Evolutionary conservation across 2,797 vertebrate genomes (phyloP).

Genomic region (Acomys russatus): DNA sequence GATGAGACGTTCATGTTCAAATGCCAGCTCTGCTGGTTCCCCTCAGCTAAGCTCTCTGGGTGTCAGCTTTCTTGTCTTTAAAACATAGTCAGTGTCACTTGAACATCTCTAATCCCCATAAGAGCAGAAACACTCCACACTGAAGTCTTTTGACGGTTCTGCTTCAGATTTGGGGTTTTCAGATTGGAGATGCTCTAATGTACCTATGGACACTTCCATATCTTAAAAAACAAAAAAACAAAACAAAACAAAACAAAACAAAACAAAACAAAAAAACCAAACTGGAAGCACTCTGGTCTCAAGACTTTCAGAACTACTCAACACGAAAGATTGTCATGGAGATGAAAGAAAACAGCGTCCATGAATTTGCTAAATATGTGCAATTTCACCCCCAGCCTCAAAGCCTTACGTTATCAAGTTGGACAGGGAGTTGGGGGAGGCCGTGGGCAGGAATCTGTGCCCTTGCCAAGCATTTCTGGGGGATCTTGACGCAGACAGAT

Average conservation of each 20-base stretch:
- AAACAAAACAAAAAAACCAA: not conserved
- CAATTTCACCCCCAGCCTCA: not conserved
- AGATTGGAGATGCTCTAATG: not conserved
- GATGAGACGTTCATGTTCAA: not conserved
- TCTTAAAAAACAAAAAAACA: not conserved
- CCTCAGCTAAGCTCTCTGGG: not conserved
- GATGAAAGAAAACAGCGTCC: not conserved
- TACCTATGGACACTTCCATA: not conserved
- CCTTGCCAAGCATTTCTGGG: not conserved
- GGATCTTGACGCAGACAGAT: not conserved
- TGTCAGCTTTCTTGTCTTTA: not conserved
- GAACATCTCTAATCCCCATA: not conserved
- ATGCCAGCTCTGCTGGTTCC: not conserved
- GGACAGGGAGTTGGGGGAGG: not conserved
- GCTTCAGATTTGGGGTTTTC: not conserved
- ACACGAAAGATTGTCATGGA: not conserved
- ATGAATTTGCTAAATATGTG: not conserved
- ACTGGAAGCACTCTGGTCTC: not conserved
- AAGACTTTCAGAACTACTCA: not conserved
- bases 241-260: not conserved
- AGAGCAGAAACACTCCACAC: not conserved
- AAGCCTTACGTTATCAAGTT: not conserved
- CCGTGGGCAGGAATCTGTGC: conserved; percentile 13
- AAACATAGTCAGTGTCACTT: not conserved
- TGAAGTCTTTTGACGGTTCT: not conserved